Base-by-base conservation (phyloP, 2,113 vertebrate species). In the Dipodomys merriami region DNA sequence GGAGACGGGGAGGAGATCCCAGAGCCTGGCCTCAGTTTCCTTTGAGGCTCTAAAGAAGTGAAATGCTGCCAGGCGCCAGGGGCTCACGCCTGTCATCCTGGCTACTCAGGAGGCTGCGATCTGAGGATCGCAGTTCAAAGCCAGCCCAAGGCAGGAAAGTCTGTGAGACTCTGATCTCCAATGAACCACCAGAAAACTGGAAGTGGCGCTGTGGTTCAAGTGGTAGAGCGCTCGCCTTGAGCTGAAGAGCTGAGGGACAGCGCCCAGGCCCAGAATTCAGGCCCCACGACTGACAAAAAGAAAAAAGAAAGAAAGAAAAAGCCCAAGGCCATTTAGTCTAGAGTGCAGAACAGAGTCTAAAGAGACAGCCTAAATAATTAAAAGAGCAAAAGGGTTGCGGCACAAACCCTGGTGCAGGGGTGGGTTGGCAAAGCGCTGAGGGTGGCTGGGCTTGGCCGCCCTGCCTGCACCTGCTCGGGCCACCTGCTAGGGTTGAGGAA, bases 401-500 rank as follows among this genome's bases (percentile, higher is more conserved):
- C 64, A 29, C 95, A 91, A 87, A 82, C 39, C 76, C 86, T 25
- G 62, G 60, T 39, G n/a, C 35, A 62, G 76, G 88, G 84, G 85
- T 89, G 62, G 20, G 27, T 67, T 27, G 77, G 80, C 27, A 23
- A 44, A 65, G 71, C 13, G 30, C 69, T 71, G 65, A 79, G 92
- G 86, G 27, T 16, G 74, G 29, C 89, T 74, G 79, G 57, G 72
- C 71, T 69, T 69, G 89, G 57, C 79, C 86, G 79, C 79, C 89
- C 20, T 35, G 44, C 39, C 77, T 89, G 91, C 94, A 93, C 95
- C 96, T 94, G 91, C 91, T 83, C 71, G 81, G 86, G 89, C 23
- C 22, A 86, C 30, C 91, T 77, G 89, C 77, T 65, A 91, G 82
- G 44, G 39, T 69, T 86, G 80, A 86, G 85, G 82, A 87, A 93